Base-by-base conservation (phyloP, 2,797 vertebrate species). In the Moxostoma hubbsi region DNA sequence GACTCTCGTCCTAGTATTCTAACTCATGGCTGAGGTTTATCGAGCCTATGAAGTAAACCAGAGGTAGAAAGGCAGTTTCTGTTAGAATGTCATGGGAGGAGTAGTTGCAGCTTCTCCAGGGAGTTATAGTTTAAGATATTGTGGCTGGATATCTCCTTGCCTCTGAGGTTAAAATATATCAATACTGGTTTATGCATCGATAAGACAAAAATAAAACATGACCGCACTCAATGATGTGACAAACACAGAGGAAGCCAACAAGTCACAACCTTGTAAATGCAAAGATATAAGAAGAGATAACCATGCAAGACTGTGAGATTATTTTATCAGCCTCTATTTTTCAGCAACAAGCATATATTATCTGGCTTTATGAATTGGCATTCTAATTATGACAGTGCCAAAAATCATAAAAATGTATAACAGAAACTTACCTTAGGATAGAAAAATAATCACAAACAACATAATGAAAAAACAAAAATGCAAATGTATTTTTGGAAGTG, bases 131-230 rank as follows among this genome's bases (percentile, higher is more conserved):
- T 66, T 57, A 65, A 24, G 9, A 50, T 9, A 50, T n/a, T 53
- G 24, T 16, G 47, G 55, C 24, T 61, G 64, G 59, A 68, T 49
- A 53, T 69, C 8, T 61, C 6, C n/a, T 43, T 58, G 65, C 46
- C 66, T 24, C 69, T 15, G 6, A 53, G 82, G 73, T 73, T 66
- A 76, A 67, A 72, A 49, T 59, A 70, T 43, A 75, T 80, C 77
- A 45, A 70, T 75, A 57, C 51, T 18, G 65, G 8, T 75, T 66
- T 74, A 65, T 15, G 50, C 36, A 55, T 66, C 24, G 66, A 75
- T 53, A 78, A 74, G 59, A 68, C 36, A 24, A 36, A 78, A 75
- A 81, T 81, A 81, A 80, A 84, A 62, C 75, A 69, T 57, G 24
- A 15, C 16, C 64, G 63, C 67, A 12, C 57, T 43, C 55, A 66